Evolutionary conservation across 35 echinoderm and acorn worm genomes (phyloP).

Genomic region (Anneissia japonica): DNA sequence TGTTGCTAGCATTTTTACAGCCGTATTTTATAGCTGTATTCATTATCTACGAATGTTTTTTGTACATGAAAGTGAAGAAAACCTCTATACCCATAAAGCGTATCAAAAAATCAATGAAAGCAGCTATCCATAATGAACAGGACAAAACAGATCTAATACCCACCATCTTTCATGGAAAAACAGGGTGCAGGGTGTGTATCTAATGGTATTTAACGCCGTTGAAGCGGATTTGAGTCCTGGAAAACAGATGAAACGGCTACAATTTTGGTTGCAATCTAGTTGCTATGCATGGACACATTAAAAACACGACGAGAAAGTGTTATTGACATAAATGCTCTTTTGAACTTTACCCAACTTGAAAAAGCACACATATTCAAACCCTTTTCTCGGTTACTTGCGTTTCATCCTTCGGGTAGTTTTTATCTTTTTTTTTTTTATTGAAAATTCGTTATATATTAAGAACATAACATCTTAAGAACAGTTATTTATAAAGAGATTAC

Average conservation of each 20-base stretch:
- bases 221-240: not conserved
- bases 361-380: not conserved
- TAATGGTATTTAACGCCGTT: not conserved
- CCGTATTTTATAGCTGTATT: not conserved
- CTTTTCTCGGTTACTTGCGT: not conserved
- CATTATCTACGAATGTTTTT: not conserved
- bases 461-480: not conserved
- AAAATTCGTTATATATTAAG: not conserved
- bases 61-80: not conserved
- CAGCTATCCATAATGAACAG: not conserved
- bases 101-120: not conserved
- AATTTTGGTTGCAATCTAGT: conserved; percentile 2
- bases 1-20: not conserved
- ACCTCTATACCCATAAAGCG: not conserved
- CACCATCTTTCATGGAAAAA: conserved; percentile 1
- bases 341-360: not conserved
- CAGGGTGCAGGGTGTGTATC: not conserved
- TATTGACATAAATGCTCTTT: not conserved
- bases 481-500: not conserved
- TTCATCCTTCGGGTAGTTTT: not conserved
- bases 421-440: not conserved
- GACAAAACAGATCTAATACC: not conserved
- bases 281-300: not conserved
- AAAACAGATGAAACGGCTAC: conserved; percentile 1
- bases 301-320: not conserved